Conservation (phyloP, 2,797 vertebrate species). For the Presbytis comata region DNA sequence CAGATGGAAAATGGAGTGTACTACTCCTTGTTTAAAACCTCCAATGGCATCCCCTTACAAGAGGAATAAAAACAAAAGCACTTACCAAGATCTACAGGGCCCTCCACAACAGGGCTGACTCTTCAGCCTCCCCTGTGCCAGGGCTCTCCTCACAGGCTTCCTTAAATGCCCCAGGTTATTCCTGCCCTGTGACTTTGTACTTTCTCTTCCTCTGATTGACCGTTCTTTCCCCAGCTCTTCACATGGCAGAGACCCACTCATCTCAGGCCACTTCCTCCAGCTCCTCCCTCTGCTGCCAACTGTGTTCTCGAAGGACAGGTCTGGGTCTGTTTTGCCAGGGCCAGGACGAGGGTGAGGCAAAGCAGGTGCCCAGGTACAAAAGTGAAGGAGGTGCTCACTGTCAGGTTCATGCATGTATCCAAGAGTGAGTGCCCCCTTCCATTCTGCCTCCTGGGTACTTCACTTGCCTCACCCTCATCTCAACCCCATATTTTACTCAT, state of each 20-base stretch:
- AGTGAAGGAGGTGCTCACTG: neutral
- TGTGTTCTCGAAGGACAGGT: neutral
- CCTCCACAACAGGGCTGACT: too few species aligned
- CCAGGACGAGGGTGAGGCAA: neutral
- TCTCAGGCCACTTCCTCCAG: neutral
- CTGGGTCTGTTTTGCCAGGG: neutral
- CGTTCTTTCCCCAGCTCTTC: neutral
- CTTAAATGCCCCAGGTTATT: neutral
- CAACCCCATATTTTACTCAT: neutral
- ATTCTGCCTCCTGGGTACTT: neutral
- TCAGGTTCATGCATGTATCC: neutral
- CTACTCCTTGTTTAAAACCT: neutral
- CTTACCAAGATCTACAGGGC: neutral
- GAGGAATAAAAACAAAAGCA: neutral
- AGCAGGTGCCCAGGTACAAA: neutral
- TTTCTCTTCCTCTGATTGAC: neutral
- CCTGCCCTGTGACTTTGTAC: neutral
- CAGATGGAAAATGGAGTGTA: neutral
- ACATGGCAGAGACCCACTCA: neutral
- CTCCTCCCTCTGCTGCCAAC: neutral
- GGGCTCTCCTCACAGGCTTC: neutral
- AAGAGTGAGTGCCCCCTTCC: neutral
- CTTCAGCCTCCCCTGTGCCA: neutral
- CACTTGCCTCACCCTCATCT: neutral
- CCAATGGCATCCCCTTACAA: neutral